Conservation (phyloP, 2,888 invertebrate species). For the Microctonus hyperodae region DNA sequence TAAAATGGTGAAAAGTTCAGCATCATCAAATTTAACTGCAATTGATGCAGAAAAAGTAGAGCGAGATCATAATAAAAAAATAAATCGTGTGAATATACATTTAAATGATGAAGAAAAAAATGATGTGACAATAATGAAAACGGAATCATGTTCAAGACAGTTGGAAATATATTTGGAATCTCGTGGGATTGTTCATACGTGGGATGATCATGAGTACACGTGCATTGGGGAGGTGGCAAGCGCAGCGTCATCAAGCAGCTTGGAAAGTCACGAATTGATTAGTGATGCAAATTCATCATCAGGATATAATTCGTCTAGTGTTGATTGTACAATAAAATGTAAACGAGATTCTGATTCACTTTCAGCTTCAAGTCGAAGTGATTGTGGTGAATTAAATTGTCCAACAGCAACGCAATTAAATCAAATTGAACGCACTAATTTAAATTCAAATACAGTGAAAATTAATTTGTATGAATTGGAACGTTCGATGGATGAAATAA, state of each 20-base stretch:
- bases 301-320: conserved; percentile 29
- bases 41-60: background rate
- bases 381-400: conserved; percentile 20
- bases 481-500: background rate
- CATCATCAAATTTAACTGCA: background rate
- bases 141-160: conserved; percentile 16
- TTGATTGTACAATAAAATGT: conserved; percentile 22
- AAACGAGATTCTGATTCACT: conserved; percentile 20
- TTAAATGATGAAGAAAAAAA: background rate
- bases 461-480: conserved; percentile 4
- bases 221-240: conserved; percentile 24
- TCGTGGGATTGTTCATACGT: conserved; percentile 21
- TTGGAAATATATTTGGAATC: conserved; percentile 24
- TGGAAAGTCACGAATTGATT: conserved; percentile 26
- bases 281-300: conserved; percentile 27
- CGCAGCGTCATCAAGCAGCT: conserved; percentile 27
- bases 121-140: background rate
- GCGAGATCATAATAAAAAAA: background rate
- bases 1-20: conserved; percentile 7
- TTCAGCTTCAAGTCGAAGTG: conserved; percentile 17
- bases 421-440: background rate
- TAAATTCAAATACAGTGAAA: conserved; percentile 8
- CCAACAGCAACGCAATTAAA: background rate
- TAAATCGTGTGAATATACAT: background rate
- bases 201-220: conserved; percentile 30